These are phyloP conservation scores for Smithornis capensis DNA, from an alignment of 2,113 vertebrate genomes.

Conservation along the genomic window DNA sequence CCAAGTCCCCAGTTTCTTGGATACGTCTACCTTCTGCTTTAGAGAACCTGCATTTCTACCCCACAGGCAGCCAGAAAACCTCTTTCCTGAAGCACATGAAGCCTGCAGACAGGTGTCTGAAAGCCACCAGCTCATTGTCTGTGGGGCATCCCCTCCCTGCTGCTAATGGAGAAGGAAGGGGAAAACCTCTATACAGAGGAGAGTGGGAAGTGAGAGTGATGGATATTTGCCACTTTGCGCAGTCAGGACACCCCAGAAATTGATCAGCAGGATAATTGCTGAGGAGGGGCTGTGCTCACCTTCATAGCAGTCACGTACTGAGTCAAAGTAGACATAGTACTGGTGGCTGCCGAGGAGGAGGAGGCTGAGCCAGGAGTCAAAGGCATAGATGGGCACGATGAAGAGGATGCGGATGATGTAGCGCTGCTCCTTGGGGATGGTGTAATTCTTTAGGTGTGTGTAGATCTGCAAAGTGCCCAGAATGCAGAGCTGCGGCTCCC, in stretches of 20 bases:
- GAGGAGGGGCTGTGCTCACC: constrained; percentile 66
- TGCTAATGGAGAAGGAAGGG: neutral
- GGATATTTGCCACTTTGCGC: neutral
- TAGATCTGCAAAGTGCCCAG: constrained; percentile 82
- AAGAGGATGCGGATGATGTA: constrained; percentile 96
- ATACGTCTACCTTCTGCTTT: neutral
- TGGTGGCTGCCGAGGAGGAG: constrained; percentile 91
- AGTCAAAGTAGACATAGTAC: constrained; percentile 93
- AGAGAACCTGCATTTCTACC: neutral
- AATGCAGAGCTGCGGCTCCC: neutral
- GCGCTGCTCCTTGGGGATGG: constrained; percentile 89
- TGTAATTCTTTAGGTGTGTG: constrained; percentile 89
- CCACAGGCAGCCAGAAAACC: neutral
- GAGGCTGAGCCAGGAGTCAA: constrained; percentile 96
- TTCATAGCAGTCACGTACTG: constrained; percentile 92
- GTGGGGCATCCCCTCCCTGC: neutral
- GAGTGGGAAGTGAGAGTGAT: neutral
- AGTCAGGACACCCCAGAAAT: neutral
- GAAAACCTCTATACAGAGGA: neutral
- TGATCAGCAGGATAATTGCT: neutral
- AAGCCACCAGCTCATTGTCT: neutral
- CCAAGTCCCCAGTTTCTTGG: neutral
- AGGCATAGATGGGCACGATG: constrained; percentile 91
- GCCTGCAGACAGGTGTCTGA: neutral
- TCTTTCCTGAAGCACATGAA: neutral